phyloP scores from a whole-genome alignment of 2,113 vertebrate genomes.

The Pedionomus torquatus region DNA sequence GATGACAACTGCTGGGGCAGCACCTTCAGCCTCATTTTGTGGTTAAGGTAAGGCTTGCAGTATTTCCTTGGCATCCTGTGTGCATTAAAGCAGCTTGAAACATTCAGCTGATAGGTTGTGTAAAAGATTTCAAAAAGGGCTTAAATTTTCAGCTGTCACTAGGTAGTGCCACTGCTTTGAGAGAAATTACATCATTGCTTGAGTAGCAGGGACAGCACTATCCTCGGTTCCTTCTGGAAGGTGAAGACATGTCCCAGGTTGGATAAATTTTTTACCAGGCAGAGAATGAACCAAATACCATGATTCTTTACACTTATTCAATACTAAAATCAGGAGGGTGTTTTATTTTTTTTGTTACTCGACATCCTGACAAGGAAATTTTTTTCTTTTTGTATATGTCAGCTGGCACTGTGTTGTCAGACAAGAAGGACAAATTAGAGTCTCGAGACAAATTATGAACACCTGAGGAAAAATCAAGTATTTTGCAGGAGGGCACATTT shows the following conservation, averaged over 20 bases:
- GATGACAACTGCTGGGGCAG: background rate
- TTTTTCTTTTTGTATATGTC: background rate
- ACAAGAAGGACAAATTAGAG: background rate
- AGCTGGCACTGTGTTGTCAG: background rate
- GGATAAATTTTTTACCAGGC: background rate
- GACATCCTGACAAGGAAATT: background rate
- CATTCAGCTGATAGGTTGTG: background rate
- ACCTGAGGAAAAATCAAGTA: background rate
- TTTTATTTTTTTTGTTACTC: background rate
- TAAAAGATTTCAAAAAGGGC: background rate
- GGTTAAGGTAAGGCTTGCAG: background rate
- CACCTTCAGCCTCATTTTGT: background rate
- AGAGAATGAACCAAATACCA: background rate
- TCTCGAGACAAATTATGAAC: background rate
- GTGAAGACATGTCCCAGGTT: background rate
- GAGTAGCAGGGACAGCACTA: background rate
- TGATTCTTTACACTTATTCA: background rate
- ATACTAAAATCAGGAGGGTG: background rate
- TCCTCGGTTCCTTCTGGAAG: background rate
- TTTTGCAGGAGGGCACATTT: background rate
- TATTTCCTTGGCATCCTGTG: background rate
- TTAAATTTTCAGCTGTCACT: background rate
- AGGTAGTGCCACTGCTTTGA: background rate
- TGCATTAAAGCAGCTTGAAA: background rate
- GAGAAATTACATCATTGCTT: background rate